Conservation (phyloP, 2,113 vertebrate genomes). For the Sardina pilchardus region DNA sequence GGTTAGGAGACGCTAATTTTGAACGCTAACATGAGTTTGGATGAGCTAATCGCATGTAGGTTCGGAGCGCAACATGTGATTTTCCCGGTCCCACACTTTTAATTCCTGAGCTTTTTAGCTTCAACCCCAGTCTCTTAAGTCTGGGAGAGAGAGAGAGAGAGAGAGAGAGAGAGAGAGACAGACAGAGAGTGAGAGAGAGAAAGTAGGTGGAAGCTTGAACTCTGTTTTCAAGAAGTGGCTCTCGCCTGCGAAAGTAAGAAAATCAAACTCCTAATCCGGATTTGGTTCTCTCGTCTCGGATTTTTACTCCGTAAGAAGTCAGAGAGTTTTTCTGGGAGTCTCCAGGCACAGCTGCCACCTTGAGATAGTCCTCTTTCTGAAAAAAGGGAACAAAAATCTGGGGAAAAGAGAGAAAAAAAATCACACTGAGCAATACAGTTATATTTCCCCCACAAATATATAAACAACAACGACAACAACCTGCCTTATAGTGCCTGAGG, state of each 20-base stretch:
- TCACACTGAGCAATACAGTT: not conserved
- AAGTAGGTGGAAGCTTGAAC: not conserved
- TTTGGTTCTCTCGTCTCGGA: conserved; percentile 30
- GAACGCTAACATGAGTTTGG: not conserved
- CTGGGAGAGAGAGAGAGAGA: not conserved
- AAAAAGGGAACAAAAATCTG: not conserved
- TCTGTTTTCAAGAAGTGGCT: not conserved
- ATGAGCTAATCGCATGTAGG: not conserved
- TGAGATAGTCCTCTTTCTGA: not conserved
- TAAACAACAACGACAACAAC: not conserved
- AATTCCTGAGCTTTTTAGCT: not conserved
- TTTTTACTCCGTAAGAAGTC: not conserved
- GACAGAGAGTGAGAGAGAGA: not conserved
- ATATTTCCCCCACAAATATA: not conserved
- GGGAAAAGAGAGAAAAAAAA: not conserved
- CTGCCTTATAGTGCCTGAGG: not conserved
- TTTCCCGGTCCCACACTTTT: not conserved
- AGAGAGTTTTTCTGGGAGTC: not conserved
- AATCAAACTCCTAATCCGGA: conserved; percentile 45
- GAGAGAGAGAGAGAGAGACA: not conserved
- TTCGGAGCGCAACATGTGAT: not conserved
- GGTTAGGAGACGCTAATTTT: not conserved
- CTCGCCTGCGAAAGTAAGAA: conserved; percentile 19
- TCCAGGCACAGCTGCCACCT: not conserved
- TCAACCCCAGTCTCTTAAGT: not conserved